Base-by-base conservation (phyloP, 1,140 invertebrate species). In the Delia radicum region DNA sequence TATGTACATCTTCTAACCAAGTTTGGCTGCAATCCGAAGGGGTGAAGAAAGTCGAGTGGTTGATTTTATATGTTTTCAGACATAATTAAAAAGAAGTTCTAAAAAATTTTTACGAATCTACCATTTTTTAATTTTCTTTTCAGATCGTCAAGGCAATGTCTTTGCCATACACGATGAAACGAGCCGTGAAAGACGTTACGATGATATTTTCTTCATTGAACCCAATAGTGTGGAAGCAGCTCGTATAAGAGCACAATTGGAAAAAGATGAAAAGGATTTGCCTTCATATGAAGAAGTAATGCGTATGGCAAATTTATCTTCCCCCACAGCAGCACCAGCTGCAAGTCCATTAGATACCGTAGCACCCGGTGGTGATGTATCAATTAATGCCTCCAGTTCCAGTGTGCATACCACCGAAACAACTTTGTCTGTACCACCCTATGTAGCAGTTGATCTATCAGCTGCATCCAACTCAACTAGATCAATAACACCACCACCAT, bases 221-320 rank as follows among this genome's bases (percentile, higher is more conserved):
- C 83, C 83, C 0, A 81, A 78, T 28, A 80, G 80, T 42, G 79
- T 75, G 27, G 83, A 85, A 62, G 81, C 83, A 2, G 81, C 80
- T 24, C 81, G 83, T 62, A 85, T 85, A 27, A 83, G 81, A 8
- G 81, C 83, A 10, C 83, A 85, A 74, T 74, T 83, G 42, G 82
- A 85, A 15, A 85, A 85, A 71, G 83, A 85, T 69, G 83, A 85
- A 10, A 85, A 85, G 71, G 83, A 85, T 18, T 75, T 85, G 75
- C 83, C 83, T 48, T 81, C 83, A 73, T 85, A 85, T 46, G 83
- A 85, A 28, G 83, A 85, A 27, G 83, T 85, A 12, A 85, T 85
- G 82, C 82, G 83, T n/a, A 85, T 85, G 80, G 81, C 80, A 33
- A 84, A 81, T 71, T 76, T 84, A 15, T 78, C 80, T 13, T 75